Evolutionary conservation across 1,140 invertebrate genomes (phyloP).

Genomic region (Aphelinus certus): DNA sequence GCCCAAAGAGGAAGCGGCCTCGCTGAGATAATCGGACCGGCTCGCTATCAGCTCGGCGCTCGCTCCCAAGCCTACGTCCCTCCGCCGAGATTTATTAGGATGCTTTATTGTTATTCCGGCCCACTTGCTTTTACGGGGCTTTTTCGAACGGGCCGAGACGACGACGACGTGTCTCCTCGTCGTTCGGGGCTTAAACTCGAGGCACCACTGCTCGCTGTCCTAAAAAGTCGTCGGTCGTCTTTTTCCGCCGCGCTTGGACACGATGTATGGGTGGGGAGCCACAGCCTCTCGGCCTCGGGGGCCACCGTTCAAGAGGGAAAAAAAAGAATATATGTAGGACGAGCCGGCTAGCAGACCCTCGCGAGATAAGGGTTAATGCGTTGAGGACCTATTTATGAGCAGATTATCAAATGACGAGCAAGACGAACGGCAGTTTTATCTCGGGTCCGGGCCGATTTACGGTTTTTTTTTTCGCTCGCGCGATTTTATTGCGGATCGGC

Average conservation of each 20-base stretch:
- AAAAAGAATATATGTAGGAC: neutral
- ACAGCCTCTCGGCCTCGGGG: neutral
- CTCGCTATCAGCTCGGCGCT: constrained; percentile 52
- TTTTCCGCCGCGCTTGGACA: neutral
- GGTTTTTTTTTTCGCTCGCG: neutral
- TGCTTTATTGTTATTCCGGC: constrained; percentile 64
- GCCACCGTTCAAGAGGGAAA: neutral
- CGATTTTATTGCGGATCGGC: neutral
- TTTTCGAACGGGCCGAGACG: constrained; percentile 47
- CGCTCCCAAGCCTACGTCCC: constrained; percentile 41
- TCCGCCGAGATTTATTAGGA: constrained; percentile 59
- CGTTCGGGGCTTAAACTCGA: too few species aligned
- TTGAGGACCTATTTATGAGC: constrained; percentile 20
- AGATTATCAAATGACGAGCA: constrained; percentile 28
- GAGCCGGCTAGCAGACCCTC: constrained; percentile 1
- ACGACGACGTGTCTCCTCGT: constrained; percentile 8
- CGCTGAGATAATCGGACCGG: constrained; percentile 57
- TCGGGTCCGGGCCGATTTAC: neutral
- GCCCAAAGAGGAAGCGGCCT: constrained; percentile 56
- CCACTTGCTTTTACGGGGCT: constrained; percentile 61
- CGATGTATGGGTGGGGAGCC: constrained; percentile 5
- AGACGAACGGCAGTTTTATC: constrained; percentile 1
- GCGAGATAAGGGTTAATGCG: constrained; percentile 29
- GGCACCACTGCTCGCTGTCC: too few species aligned
- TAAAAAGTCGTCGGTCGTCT: too few species aligned